Conservation (phyloP, 2,113 vertebrate genomes). For the Cromileptes altivelis region DNA sequence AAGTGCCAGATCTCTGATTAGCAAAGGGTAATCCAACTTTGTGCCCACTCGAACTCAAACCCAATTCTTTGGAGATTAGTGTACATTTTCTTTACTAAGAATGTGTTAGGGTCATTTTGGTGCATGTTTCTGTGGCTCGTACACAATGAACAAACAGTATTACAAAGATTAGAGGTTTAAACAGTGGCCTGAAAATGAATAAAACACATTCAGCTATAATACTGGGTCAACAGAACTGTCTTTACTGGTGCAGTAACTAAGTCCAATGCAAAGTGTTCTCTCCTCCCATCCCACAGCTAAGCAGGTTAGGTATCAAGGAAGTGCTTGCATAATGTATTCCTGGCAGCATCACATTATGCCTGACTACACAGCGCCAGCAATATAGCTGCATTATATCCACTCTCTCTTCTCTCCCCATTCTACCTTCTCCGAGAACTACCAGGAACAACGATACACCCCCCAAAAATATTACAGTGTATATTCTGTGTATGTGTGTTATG, state of each 20-base stretch:
- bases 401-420: not conserved
- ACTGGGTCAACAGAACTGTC: not conserved
- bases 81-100: constrained; percentile 63
- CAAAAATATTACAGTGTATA: not conserved
- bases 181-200: constrained; percentile 38
- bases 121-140: constrained; percentile 4
- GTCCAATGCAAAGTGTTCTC: constrained; percentile 46
- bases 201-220: constrained; percentile 13
- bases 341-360: constrained; percentile 68
- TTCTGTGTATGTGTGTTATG: not conserved
- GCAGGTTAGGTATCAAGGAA: constrained; percentile 67
- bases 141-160: constrained; percentile 37
- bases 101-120: constrained; percentile 31
- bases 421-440: constrained; percentile 27
- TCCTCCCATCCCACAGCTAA: constrained; percentile 55
- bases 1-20: constrained; percentile 63
- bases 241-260: constrained; percentile 25
- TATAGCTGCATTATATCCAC: constrained; percentile 60
- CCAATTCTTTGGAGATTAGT: constrained; percentile 63
- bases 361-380: constrained; percentile 54
- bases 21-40: constrained; percentile 69
- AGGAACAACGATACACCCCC: not conserved
- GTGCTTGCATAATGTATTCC: constrained; percentile 69
- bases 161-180: constrained; percentile 35
- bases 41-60: constrained; percentile 42